Base-by-base conservation (phyloP, 2,113 vertebrate species). In the Myotis brandtii region DNA sequence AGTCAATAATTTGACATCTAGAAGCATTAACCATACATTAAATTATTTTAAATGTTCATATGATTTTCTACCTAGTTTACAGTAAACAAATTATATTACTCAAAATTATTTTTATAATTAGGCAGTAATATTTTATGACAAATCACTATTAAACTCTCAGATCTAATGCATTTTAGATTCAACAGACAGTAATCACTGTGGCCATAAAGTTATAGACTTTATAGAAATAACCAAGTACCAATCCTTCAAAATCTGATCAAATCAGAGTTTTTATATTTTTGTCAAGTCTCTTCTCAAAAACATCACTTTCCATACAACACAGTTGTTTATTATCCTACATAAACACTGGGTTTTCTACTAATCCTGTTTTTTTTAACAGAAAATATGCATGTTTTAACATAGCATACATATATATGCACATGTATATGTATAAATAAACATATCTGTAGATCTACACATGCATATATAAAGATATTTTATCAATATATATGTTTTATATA, bases 1-100 rank as follows among this genome's bases (percentile, higher is more conserved):
- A 89, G 9, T 21, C 21, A 95, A 87, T 40, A 86, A 66, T 85
- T 81, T 91, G 82, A 91, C 7, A 75, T 76, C 10, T 69, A 32
- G 14, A 83, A 52, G 25, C 6, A 64, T 2, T 21, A 86, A 62
- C 11, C 12, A 81, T 30, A 59, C 56, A 79, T 76, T 89, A 72
- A 77, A 43, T 94, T 91, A 66, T 66, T 72, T 9, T 30, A 62
- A 84, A 34, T 93, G 12, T 13, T 17, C 37, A 40, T 27, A 75
- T 73, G 5, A 1, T 9, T 69, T 64, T 43, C 54, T 90, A 54
- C 1, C 5, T 67, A 32, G 23, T 64, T 75, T 67, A 89, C n/a
- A 91, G 18, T 90, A 46, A 84, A 27, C 32, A 81, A 88, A 91
- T 64, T 72, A 16, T 81, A 52, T 86, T 17, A 46, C 21, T 80